These are phyloP conservation scores for Alloscopus bannaensis DNA, from an alignment of 2,888 invertebrate genomes.

Conservation along the genomic window DNA sequence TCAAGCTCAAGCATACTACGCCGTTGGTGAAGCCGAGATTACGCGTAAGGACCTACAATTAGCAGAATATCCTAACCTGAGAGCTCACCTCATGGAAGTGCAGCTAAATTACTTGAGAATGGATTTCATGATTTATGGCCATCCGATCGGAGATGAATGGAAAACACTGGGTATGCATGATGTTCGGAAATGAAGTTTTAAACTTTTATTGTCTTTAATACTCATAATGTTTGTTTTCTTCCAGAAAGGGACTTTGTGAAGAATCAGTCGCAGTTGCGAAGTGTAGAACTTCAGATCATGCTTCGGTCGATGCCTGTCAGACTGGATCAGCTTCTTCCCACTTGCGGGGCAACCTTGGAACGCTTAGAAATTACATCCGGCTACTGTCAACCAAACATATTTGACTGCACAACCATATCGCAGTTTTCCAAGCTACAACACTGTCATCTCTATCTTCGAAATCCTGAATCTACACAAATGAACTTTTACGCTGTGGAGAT, in stretches of 20 bases:
- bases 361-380: conserved; percentile 27
- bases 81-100: conserved; percentile 20
- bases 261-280: conserved; percentile 32
- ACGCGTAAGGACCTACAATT: background rate
- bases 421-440: conserved; percentile 22
- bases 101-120: conserved; percentile 34
- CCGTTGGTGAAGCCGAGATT: background rate
- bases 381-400: conserved; percentile 14
- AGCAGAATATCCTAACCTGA: conserved; percentile 2
- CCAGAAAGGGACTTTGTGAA: conserved; percentile 37
- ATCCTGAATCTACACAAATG: background rate
- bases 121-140: conserved; percentile 30
- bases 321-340: conserved; percentile 21
- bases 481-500: background rate
- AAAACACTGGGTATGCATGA: conserved; percentile 36
- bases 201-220: background rate
- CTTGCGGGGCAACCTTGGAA: conserved; percentile 29
- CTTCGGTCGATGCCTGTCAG: background rate
- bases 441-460: conserved; percentile 29
- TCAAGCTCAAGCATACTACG: conserved; percentile 35
- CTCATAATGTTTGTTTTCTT: conserved; percentile 1
- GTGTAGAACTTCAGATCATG: conserved; percentile 32
- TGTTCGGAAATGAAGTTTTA: too few species aligned
- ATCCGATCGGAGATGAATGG: conserved; percentile 32
- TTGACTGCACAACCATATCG: conserved; percentile 36